Evolutionary conservation across 1,140 invertebrate genomes (phyloP).

Genomic region (Conopomorpha cramerella): DNA sequence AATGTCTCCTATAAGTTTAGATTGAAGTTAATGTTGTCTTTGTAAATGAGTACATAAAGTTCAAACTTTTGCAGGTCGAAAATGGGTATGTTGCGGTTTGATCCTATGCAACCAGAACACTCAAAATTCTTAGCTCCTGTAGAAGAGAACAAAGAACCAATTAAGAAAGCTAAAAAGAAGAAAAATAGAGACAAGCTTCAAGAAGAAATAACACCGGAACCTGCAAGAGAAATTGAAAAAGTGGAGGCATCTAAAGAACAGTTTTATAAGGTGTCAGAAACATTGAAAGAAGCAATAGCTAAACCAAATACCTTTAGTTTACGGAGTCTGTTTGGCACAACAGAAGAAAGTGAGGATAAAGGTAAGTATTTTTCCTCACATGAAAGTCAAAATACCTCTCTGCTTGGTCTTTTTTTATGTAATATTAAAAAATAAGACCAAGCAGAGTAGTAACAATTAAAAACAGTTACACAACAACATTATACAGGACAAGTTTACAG

Average conservation of each 20-base stretch:
- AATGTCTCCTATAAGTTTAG: no score
- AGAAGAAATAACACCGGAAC: constrained; percentile 15
- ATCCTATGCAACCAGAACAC: constrained; percentile 64
- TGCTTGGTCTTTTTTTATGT: no score
- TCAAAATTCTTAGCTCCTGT: constrained; percentile 56
- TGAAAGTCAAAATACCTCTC: no score
- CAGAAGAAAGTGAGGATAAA: constrained; percentile 23
- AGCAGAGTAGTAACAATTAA: no score
- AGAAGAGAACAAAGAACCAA: constrained; percentile 17
- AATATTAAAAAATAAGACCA: no score
- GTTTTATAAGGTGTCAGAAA: constrained; percentile 67
- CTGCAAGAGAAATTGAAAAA: constrained; percentile 22
- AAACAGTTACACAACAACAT: no score
- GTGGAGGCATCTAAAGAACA: constrained; percentile 65
- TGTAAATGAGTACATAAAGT: no score
- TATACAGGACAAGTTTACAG: no score
- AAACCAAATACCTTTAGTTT: constrained; percentile 63
- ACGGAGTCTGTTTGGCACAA: constrained; percentile 57
- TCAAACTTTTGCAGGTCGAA: constrained; percentile 38
- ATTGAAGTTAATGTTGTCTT: no score
- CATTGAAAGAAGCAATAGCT: constrained; percentile 58
- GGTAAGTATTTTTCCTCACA: constrained; percentile 18
- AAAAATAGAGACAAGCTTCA: constrained; percentile 17
- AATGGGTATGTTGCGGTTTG: constrained; percentile 65
- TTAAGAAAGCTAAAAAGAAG: constrained; percentile 43